phyloP scores from a whole-genome alignment of 1,140 invertebrate species.

The Stenopsyche tienmushanensis region DNA sequence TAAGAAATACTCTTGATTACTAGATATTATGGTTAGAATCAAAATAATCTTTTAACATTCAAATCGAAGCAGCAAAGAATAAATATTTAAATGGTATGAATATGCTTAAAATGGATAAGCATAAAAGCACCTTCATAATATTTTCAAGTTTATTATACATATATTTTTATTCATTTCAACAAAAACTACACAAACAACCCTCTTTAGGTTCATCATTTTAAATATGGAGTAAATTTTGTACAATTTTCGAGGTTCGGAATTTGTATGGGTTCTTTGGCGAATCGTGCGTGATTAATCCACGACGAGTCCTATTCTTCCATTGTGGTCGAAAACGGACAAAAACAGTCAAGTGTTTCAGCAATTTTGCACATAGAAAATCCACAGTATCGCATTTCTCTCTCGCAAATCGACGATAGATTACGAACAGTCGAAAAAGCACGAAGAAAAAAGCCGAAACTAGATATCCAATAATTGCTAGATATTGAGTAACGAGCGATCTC shows the following conservation, averaged over 20 bases:
- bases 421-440: neutral
- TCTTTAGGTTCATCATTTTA: too few relatives aligned
- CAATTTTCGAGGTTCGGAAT: neutral
- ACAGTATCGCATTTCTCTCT: conserved; percentile 5
- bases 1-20: too few relatives aligned
- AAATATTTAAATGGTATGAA: too few relatives aligned
- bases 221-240: too few relatives aligned
- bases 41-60: too few relatives aligned
- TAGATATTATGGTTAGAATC: too few relatives aligned
- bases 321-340: conserved; percentile 11
- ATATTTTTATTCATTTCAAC: too few relatives aligned
- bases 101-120: too few relatives aligned
- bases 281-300: conserved; percentile 12
- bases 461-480: conserved; percentile 18
- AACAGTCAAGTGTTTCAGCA: conserved; percentile 23
- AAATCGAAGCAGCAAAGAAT: too few relatives aligned
- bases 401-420: neutral
- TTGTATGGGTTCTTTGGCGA: neutral
- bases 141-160: too few relatives aligned
- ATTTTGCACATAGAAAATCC: conserved; percentile 8
- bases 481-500: neutral
- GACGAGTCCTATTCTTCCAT: neutral
- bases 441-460: conserved; percentile 11
- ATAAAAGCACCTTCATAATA: too few relatives aligned
- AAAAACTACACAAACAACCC: too few relatives aligned